phyloP scores from a whole-genome alignment of 2,113 vertebrate genomes.

The Cavia porcellus region DNA sequence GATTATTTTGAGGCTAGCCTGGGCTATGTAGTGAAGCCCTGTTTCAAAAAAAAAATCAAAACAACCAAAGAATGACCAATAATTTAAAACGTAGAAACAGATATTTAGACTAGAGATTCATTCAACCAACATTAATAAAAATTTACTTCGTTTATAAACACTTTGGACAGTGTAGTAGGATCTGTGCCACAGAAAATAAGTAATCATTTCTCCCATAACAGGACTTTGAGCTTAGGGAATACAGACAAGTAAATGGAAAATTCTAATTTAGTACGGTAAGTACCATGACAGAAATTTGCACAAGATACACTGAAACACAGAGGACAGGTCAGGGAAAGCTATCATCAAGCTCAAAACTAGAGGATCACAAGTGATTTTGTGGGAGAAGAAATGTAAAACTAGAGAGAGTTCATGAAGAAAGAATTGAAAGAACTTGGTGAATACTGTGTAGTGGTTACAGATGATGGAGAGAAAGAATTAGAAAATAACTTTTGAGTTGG shows the following conservation, averaged over 20 bases:
- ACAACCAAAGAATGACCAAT: background rate
- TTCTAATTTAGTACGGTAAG: conserved; percentile 30
- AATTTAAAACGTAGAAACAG: conserved; percentile 6
- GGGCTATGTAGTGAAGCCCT: background rate
- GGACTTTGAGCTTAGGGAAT: conserved; percentile 42
- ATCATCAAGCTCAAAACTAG: background rate
- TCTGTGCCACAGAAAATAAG: conserved; percentile 34
- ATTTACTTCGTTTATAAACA: conserved; percentile 43
- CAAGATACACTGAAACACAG: background rate
- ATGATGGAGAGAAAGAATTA: background rate
- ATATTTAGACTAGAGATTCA: conserved; percentile 8
- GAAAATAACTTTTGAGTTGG: background rate
- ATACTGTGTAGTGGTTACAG: background rate
- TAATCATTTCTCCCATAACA: background rate
- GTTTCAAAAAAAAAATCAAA: background rate
- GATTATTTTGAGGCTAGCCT: background rate
- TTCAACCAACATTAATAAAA: conserved; percentile 28
- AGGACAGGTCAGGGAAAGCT: background rate
- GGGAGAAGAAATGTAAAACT: conserved; percentile 1
- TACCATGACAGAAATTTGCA: conserved; percentile 26
- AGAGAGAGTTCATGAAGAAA: conserved; percentile 7
- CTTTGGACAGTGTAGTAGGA: conserved; percentile 37
- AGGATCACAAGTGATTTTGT: conserved; percentile 41
- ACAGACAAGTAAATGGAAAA: conserved; percentile 10
- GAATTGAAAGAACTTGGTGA: background rate